Conservation (phyloP, 2,113 vertebrate species). For the Rhynchomys soricoides region DNA sequence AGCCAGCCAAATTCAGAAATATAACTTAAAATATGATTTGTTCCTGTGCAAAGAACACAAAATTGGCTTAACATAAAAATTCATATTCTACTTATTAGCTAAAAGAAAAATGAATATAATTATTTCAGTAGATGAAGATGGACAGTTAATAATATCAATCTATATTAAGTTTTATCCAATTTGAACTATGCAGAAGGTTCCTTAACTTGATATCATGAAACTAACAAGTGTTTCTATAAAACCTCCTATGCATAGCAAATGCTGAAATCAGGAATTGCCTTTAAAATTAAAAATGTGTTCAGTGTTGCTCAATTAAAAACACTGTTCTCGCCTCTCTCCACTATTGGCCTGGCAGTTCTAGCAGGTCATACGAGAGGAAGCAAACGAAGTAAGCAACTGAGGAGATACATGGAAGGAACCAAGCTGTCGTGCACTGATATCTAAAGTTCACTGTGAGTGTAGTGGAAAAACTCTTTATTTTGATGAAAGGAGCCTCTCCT, state of each 20-base stretch:
- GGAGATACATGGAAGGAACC: neutral
- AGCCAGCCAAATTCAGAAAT: neutral
- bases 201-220: neutral
- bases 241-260: neutral
- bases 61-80: neutral
- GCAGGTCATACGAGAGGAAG: neutral
- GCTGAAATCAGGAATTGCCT: conserved; percentile 15
- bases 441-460: neutral
- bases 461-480: neutral
- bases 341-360: neutral
- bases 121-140: neutral
- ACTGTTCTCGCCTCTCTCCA: neutral
- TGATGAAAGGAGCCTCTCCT: neutral
- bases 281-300: conserved; percentile 10
- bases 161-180: conserved; percentile 8
- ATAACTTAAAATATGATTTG: neutral
- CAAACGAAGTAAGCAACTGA: neutral
- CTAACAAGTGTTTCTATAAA: neutral
- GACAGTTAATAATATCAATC: conserved; percentile 12
- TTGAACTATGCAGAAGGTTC: neutral
- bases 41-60: neutral
- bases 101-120: neutral
- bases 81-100: neutral
- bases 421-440: neutral
- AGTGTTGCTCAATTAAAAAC: neutral